Evolutionary conservation across 2,888 invertebrate species (phyloP), one percentile per base, ranked within the genome.

Genomic region (Ophion ventricosus): DNA sequence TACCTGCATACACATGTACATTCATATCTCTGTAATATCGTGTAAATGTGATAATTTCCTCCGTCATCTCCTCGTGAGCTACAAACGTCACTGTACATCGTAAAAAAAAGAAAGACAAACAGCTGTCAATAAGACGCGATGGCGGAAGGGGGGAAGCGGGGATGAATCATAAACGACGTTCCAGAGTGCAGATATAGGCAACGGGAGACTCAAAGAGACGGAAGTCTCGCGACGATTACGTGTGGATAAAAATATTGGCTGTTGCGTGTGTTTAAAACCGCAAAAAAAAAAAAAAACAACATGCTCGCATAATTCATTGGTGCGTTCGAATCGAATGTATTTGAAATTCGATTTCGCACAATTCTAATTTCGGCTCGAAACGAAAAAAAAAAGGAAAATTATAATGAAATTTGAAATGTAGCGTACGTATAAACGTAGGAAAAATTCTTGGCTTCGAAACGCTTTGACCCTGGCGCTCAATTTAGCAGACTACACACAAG

Each of bases 401-500:
- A 40, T 84, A 69, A 75, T 80, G 82, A 85, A 78, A 84, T 87
- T 86, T 83, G 84, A 67, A 72, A 80, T 79, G 56, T 26, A 8
- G 35, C 56, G 59, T 85, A 77, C 69, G 72, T 85, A 81, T 84
- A 81, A 81, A 85, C 5, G 29, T 84, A 73, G 20, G 7, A 43
- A 76, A 86, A 87, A 90, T 88, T 89, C 90, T 92, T 92, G 90
- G 91, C 90, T 91, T 91, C 88, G 88, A 91, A 91, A 88, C 80
- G 80, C 72, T 87, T 49, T 89, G 93, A 93, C 93, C 93, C 91
- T 93, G 93, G 92, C 92, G 92, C 92, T 86, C 87, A 91, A 93
- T 93, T 93, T 93, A 93, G 93, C 92, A 92, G 92, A 93, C 92
- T 91, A 92, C 91, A 90, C 91, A 90, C 87, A 88, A 80, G 83